A percentile compares a stretch with the other conserved stretches of the same genome.
Conservation (phyloP, 2,113 vertebrate genomes). For the Dicerorhinus sumatrensis region DNA sequence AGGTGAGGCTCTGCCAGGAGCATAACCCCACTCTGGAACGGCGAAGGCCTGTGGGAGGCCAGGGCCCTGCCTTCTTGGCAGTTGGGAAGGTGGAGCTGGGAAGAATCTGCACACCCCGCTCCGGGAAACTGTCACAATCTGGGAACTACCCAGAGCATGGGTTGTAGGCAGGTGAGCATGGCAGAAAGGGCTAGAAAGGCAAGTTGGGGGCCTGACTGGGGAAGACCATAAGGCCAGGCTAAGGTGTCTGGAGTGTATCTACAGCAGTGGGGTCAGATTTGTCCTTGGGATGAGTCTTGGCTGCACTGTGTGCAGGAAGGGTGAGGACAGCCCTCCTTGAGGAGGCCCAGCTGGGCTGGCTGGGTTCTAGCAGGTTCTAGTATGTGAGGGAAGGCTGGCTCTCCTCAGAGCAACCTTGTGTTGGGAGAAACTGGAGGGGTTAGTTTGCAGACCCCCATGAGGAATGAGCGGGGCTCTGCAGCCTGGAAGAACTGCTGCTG, state of each 20-base stretch:
- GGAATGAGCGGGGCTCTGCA: background rate
- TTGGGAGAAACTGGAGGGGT: background rate
- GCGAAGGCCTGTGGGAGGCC: background rate
- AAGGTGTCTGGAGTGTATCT: no score
- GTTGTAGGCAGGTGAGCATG: background rate
- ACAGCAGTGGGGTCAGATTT: background rate
- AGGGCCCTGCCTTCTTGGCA: background rate
- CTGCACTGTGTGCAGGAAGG: background rate
- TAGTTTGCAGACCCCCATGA: background rate
- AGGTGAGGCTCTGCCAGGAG: constrained; percentile 85
- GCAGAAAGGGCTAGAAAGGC: background rate
- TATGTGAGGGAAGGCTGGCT: background rate
- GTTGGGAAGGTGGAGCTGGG: background rate
- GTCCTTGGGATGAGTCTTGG: background rate
- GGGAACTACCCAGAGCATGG: background rate
- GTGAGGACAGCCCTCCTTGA: fast-evolving
- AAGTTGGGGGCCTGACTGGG: background rate
- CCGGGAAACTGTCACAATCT: background rate
- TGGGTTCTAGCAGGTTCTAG: background rate
- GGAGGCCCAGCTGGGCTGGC: background rate
- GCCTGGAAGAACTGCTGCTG: background rate
- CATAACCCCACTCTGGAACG: fast-evolving
- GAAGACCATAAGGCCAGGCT: background rate
- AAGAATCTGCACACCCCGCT: background rate
- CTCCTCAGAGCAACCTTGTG: background rate